phyloP scores from a whole-genome alignment of 2,113 vertebrate species.

The Ceyx cyanopectus region DNA sequence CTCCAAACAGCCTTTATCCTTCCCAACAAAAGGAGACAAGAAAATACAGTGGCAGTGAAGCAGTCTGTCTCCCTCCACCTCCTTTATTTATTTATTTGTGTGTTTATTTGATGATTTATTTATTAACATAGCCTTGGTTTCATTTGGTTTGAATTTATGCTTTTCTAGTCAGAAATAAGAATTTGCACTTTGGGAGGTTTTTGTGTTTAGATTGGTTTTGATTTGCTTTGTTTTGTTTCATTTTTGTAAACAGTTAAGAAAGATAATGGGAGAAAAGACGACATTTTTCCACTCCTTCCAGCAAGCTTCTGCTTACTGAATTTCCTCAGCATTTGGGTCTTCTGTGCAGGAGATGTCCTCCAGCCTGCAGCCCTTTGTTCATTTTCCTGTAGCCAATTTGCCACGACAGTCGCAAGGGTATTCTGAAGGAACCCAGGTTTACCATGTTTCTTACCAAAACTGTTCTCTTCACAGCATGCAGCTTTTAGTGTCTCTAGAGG shows the following conservation, averaged over 20 bases:
- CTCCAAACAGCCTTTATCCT: neutral
- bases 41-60: neutral
- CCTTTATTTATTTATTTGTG: neutral
- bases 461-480: neutral
- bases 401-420: neutral
- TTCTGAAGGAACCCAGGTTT: neutral
- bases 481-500: neutral
- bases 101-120: neutral
- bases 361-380: neutral
- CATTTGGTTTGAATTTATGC: neutral
- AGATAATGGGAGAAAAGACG: neutral
- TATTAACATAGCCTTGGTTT: neutral
- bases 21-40: neutral
- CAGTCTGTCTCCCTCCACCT: rapidly evolving
- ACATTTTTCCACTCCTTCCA: neutral
- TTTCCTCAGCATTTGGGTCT: neutral
- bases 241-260: neutral
- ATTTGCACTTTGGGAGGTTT: neutral
- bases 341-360: neutral
- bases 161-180: neutral
- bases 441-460: neutral
- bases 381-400: neutral
- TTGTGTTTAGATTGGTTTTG: neutral
- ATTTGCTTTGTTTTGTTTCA: neutral
- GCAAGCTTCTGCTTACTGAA: neutral